phyloP scores from a whole-genome alignment of 2,113 vertebrate genomes.

The Perca flavescens region DNA sequence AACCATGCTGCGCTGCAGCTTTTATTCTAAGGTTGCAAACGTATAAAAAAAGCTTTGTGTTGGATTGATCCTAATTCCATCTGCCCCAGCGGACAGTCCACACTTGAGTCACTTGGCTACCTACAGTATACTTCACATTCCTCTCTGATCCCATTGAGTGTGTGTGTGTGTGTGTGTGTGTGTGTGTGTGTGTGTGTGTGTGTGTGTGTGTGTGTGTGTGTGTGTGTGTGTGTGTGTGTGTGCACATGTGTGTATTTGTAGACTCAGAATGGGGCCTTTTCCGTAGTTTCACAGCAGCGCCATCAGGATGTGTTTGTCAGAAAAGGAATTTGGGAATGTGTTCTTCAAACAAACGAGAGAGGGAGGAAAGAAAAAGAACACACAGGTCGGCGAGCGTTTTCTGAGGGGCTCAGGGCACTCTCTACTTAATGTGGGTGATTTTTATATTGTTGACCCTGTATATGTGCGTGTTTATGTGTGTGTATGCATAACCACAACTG shows the following conservation, averaged over 20 bases:
- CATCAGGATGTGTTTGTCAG: constrained; percentile 80
- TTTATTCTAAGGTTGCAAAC: constrained; percentile 17
- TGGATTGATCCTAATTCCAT: constrained; percentile 57
- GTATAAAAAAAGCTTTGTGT: constrained; percentile 60
- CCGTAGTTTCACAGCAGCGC: constrained; percentile 72
- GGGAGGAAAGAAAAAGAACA: constrained; percentile 34
- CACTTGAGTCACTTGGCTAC: constrained; percentile 70
- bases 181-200: constrained; percentile 41
- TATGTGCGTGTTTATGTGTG: constrained; percentile 15
- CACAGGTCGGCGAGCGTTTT: constrained; percentile 69
- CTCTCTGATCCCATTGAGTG: constrained; percentile 55
- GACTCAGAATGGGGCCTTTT: constrained; percentile 70
- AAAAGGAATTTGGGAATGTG: constrained; percentile 79
- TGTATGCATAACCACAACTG: constrained; percentile 28
- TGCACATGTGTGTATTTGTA: constrained; percentile 52
- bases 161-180: too few species aligned
- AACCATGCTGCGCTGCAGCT: too few species aligned
- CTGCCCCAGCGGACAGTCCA: constrained; percentile 49
- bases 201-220: constrained; percentile 22
- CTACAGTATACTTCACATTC: constrained; percentile 72
- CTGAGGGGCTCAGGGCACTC: constrained; percentile 37
- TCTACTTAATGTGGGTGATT: constrained; percentile 29
- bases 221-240: constrained; percentile 23
- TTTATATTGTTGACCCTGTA: constrained; percentile 54
- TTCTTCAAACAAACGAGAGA: constrained; percentile 79